Base-by-base conservation (phyloP, 2,113 vertebrate species). In the Grallaria varia region DNA sequence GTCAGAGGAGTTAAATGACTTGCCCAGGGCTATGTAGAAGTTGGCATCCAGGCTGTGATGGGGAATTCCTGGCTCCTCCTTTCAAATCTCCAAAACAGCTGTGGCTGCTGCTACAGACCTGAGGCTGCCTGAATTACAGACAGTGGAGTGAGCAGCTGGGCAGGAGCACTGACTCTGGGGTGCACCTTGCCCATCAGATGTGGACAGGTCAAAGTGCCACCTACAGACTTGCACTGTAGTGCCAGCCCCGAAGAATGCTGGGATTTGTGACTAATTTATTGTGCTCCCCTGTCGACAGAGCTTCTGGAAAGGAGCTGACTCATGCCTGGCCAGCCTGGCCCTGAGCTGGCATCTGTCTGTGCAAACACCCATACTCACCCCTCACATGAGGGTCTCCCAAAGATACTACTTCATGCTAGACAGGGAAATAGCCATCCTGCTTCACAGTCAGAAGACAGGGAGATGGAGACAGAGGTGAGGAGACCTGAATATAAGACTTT, bases 11-110 rank as follows among this genome's bases (percentile, higher is more conserved):
- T 73, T 93, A 88, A 95, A 85, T 42, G 66, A 87, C 81, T 92
- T 84, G 81, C 85, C 85, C 40, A 45, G 84, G 81, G 69, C 78
- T 67, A 79, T 68, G 72, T 12, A 87, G 73, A 71, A 84, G 62
- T 59, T 94, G 94, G 95, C 96, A 94, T 52, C 50, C 77, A 56
- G 72, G 39, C 10, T 92, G n/a, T 84, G 89, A 85, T 94, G 94
- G 96, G 92, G 93, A 96, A 97, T 95, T 96, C 96, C 95, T 96
- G 84, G 37, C 68, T 92, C 56, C 74, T 95, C 55, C 86, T 91
- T 87, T 63, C 73, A 69, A 53, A 91, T 63, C 71, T 90, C 74
- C 56, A 91, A 81, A 96, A 86, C 89, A 94, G 77, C 89, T 95
- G 86, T 84, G 67, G n/a, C 68, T 93, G 68, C 80, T 88, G 80